phyloP scores from a whole-genome alignment of 2,888 invertebrate species.

The Ernsta delagoae region DNA sequence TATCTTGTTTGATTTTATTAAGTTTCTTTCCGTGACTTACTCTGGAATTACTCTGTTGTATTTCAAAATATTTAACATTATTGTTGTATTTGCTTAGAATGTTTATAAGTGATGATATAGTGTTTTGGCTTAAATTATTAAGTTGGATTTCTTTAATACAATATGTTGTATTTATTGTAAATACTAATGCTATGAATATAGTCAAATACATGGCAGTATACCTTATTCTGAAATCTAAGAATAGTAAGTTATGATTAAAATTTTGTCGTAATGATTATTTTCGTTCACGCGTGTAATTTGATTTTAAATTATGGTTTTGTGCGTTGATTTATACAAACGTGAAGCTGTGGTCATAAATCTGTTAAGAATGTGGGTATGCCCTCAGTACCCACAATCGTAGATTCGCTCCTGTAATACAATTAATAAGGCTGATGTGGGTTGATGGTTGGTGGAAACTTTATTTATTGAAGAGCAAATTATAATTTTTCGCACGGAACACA shows the following conservation, averaged over 20 bases:
- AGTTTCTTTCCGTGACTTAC: background rate
- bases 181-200: background rate
- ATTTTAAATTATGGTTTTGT: too few relatives aligned
- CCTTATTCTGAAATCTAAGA: background rate
- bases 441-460: too few relatives aligned
- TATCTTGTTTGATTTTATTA: background rate
- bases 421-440: too few relatives aligned
- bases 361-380: too few relatives aligned
- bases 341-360: too few relatives aligned
- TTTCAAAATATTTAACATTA: slow-evolving; percentile 13
- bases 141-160: slow-evolving; percentile 15
- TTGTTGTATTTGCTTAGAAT: slow-evolving; percentile 8
- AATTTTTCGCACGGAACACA: too few relatives aligned
- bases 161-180: background rate
- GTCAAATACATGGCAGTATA: slow-evolving; percentile 8
- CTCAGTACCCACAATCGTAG: too few relatives aligned
- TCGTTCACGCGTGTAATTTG: background rate
- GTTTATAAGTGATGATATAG: slow-evolving; percentile 8
- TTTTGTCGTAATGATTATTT: background rate
- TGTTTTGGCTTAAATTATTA: slow-evolving; percentile 1
- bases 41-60: slow-evolving; percentile 5
- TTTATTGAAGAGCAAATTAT: too few relatives aligned
- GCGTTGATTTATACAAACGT: too few relatives aligned
- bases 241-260: background rate
- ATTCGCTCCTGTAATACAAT: too few relatives aligned